A percentile compares a stretch with the other conserved stretches of the same genome.
Evolutionary conservation across 2,797 vertebrate species (phyloP).

Genomic region (Luscinia luscinia): DNA sequence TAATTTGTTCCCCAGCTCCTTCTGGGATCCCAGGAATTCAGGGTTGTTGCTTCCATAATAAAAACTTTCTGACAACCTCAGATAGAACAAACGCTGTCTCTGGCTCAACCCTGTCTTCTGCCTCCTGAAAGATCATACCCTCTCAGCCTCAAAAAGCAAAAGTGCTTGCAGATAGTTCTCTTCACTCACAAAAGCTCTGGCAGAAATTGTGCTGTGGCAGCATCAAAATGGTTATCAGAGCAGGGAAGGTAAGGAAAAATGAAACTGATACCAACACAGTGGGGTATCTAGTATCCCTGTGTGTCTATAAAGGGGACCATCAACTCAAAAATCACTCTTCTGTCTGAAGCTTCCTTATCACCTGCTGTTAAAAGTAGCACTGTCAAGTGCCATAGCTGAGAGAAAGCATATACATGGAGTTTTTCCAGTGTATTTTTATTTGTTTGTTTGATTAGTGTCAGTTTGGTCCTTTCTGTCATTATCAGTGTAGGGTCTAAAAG

Average conservation of each 20-base stretch:
- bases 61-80: background rate
- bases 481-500: background rate
- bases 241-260: background rate
- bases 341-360: slow-evolving; percentile 31
- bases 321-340: slow-evolving; percentile 31
- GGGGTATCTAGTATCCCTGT: background rate
- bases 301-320: background rate
- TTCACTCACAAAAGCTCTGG: background rate
- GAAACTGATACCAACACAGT: background rate
- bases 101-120: background rate
- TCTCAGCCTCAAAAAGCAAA: background rate
- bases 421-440: background rate
- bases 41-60: background rate
- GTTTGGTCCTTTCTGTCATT: background rate
- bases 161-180: background rate
- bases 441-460: slow-evolving; percentile 25
- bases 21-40: background rate
- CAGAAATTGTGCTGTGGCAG: background rate
- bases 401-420: background rate
- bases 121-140: background rate
- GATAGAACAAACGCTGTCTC: background rate
- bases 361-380: slow-evolving; percentile 18
- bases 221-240: background rate
- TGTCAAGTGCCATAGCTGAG: background rate
- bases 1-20: background rate